Conservation (phyloP, 2,797 vertebrate species). For the Crax fasciolata region DNA sequence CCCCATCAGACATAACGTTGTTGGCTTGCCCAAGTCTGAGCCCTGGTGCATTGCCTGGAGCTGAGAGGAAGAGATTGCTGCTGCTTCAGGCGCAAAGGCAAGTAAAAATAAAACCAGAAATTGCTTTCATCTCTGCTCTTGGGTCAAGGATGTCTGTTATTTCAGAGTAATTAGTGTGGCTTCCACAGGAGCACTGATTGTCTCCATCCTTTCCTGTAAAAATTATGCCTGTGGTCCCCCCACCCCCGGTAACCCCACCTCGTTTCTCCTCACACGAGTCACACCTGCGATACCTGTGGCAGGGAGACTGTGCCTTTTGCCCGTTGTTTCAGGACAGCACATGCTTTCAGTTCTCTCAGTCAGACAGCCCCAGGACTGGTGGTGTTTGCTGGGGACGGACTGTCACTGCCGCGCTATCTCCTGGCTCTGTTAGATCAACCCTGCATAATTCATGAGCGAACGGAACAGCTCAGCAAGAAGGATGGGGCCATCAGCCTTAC, state of each 20-base stretch:
- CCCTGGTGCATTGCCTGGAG: neutral
- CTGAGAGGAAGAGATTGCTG: neutral
- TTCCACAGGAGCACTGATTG: neutral
- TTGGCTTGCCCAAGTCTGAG: neutral
- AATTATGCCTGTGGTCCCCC: neutral
- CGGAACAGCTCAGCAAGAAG: neutral
- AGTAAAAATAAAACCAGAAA: neutral
- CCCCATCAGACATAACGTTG: neutral
- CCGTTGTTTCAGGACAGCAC: neutral
- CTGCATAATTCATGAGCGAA: neutral
- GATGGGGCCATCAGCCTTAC: neutral
- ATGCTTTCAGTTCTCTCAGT: neutral
- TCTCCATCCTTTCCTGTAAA: neutral
- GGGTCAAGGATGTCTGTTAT: neutral
- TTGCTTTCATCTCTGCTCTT: neutral
- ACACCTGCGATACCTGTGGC: neutral
- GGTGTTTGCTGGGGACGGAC: neutral
- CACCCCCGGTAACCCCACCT: neutral
- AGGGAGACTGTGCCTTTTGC: neutral
- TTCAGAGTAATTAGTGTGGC: neutral
- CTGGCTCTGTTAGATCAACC: neutral
- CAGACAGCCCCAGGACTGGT: neutral
- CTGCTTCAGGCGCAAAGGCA: neutral
- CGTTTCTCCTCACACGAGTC: accelerated
- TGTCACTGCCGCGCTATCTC: neutral